These are phyloP conservation scores for Garrulus glandarius DNA, from an alignment of 2,797 vertebrate genomes.

Conservation along the genomic window DNA sequence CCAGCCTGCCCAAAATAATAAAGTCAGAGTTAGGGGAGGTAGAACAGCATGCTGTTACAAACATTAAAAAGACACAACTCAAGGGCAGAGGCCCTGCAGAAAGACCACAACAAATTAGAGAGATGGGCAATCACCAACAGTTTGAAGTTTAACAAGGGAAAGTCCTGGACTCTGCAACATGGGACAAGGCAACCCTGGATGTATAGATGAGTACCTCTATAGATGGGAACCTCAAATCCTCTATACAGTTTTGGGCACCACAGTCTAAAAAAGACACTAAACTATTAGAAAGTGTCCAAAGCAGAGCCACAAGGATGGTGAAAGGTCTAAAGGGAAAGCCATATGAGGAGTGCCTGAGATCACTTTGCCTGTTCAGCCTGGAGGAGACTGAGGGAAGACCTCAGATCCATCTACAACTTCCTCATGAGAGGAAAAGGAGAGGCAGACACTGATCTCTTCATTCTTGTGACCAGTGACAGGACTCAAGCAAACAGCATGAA, in stretches of 20 bases:
- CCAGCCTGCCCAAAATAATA: background rate
- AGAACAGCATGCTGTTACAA: background rate
- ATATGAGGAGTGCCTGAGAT: background rate
- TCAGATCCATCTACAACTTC: accelerated
- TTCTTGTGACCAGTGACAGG: background rate
- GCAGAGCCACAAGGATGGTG: accelerated
- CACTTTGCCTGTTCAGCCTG: background rate
- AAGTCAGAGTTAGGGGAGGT: background rate
- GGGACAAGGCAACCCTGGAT: accelerated
- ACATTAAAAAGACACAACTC: background rate
- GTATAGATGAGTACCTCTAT: background rate
- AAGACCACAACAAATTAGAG: background rate
- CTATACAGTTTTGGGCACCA: background rate
- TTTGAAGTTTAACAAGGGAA: background rate
- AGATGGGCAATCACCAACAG: background rate
- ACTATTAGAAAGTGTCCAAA: background rate
- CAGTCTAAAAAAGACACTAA: background rate
- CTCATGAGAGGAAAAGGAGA: accelerated
- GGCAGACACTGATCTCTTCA: background rate
- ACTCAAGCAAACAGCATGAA: background rate
- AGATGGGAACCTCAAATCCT: background rate
- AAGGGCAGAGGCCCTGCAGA: background rate
- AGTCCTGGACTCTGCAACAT: background rate
- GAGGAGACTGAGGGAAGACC: background rate
- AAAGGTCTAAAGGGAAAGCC: background rate